These are phyloP conservation scores for Galleria mellonella DNA, from an alignment of 1,140 invertebrate species.

Conservation along the genomic window DNA sequence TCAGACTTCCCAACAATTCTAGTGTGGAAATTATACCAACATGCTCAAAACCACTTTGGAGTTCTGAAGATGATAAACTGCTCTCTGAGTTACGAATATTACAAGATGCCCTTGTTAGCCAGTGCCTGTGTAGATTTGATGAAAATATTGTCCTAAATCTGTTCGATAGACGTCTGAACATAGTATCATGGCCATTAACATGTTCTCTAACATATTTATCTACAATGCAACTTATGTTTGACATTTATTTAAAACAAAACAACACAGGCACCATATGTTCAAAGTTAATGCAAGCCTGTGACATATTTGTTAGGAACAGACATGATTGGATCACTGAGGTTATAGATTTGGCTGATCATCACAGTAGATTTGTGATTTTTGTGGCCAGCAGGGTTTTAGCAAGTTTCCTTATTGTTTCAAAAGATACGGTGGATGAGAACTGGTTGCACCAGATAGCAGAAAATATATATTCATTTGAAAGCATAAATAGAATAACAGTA, in stretches of 20 bases:
- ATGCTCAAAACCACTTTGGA: slow-evolving; percentile 51
- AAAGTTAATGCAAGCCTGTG: slow-evolving; percentile 84
- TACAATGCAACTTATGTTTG: slow-evolving; percentile 87
- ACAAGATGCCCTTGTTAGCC: slow-evolving; percentile 80
- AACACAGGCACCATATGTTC: slow-evolving; percentile 86
- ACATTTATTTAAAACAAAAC: slow-evolving; percentile 89
- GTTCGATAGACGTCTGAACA: slow-evolving; percentile 79
- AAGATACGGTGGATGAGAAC: slow-evolving; percentile 84
- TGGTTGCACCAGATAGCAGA: slow-evolving; percentile 86
- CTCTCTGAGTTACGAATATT: slow-evolving; percentile 55
- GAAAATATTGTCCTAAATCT: slow-evolving; percentile 80
- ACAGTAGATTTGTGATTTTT: slow-evolving; percentile 87
- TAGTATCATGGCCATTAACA: slow-evolving; percentile 83
- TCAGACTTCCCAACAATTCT: slow-evolving; percentile 40
- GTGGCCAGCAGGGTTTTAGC: slow-evolving; percentile 85
- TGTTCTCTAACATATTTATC: slow-evolving; percentile 86
- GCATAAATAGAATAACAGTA: slow-evolving; percentile 74
- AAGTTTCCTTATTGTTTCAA: slow-evolving; percentile 88
- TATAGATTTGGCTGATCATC: slow-evolving; percentile 83
- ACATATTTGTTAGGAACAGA: slow-evolving; percentile 86
- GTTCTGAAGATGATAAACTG: slow-evolving; percentile 49
- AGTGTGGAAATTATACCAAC: slow-evolving; percentile 50
- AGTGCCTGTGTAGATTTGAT: slow-evolving; percentile 86
- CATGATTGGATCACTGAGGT: slow-evolving; percentile 88
- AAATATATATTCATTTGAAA: slow-evolving; percentile 76